phyloP scores from a whole-genome alignment of 2,888 invertebrate species.

The Rosalia funebris region DNA sequence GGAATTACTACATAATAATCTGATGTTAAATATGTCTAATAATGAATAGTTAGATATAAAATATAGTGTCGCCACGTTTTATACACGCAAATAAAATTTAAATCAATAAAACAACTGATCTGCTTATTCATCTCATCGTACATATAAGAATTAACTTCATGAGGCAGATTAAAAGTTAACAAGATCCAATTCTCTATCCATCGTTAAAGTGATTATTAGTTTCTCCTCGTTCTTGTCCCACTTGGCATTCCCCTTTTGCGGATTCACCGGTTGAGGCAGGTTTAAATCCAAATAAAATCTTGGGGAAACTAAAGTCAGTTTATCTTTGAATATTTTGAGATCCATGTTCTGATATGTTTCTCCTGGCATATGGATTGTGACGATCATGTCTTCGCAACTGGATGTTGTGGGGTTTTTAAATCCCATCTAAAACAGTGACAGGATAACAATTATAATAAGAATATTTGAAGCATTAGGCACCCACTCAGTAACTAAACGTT shows the following conservation, averaged over 20 bases:
- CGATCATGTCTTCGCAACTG: slow-evolving; percentile 78
- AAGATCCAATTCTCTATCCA: slow-evolving; percentile 85
- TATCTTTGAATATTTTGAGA: slow-evolving; percentile 72
- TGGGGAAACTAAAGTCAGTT: slow-evolving; percentile 72
- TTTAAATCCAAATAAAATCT: slow-evolving; percentile 78
- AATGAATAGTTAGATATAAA: no score
- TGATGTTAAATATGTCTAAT: no score
- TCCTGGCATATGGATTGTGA: slow-evolving; percentile 79
- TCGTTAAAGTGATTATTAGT: slow-evolving; percentile 76
- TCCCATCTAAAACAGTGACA: slow-evolving; percentile 55
- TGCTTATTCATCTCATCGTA: neutral
- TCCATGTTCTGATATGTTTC: slow-evolving; percentile 81
- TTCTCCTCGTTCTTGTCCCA: slow-evolving; percentile 76
- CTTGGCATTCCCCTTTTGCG: slow-evolving; percentile 82
- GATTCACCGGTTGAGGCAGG: slow-evolving; percentile 84
- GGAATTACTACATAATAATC: no score
- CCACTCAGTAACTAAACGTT: no score
- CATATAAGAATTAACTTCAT: neutral
- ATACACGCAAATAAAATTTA: neutral
- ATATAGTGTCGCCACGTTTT: no score
- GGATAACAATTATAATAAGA: no score
- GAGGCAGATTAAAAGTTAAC: slow-evolving; percentile 78
- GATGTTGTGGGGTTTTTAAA: slow-evolving; percentile 54
- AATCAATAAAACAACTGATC: neutral
- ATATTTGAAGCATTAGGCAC: no score